Base-by-base conservation (phyloP, 2,888 invertebrate genomes). In the Phlogophora meticulosa region DNA sequence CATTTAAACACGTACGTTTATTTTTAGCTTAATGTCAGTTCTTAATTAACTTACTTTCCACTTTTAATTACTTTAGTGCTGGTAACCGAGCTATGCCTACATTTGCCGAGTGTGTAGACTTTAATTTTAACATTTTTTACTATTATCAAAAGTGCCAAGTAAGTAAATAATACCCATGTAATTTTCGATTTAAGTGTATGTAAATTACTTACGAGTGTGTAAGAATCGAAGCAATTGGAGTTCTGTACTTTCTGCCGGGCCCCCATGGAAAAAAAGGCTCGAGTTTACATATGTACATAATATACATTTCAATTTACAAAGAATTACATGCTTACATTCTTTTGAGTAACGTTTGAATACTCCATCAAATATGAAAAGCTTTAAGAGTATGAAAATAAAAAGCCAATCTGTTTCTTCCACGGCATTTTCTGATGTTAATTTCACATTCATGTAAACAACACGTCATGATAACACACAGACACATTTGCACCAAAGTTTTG, bases 401-500 rank as follows among this genome's bases (percentile, higher is more conserved):
- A 17, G n/a, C 13, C 49, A 13, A 20, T 42, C 36, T 22, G 57
- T 24, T 67, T 56, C 28, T 28, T n/a, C 28, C 28, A 28, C 28
- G 28, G 28, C 28, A 28, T 20, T 13, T 22, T 42, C 17, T 2
- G n/a, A 42, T 17, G 56, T 45, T 58, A 64, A 64, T 59, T 51
- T 46, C 2, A 15, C 48, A 61, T 43, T 61, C 58, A 58, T 11
- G 17, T 48, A 53, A 62, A 61, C 15, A 55, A 52, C 9, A 15
- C n/a, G 1, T 13, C 53, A 43, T 43, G 1, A 58, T 52, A 28
- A 57, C 28, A 42, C 38, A 65, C 15, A 57, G 45, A 10, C 32
- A 58, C 20, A 72, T 64, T 64, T 64, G 64, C 62, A 57, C 32
- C 11, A 36, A 69, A 49, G 51, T 73, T 82, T 72, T 53, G 65